Evolutionary conservation across 2,797 vertebrate genomes (phyloP), one percentile per base, ranked within the genome.

Genomic region (Yasuhikotakia modesta): DNA sequence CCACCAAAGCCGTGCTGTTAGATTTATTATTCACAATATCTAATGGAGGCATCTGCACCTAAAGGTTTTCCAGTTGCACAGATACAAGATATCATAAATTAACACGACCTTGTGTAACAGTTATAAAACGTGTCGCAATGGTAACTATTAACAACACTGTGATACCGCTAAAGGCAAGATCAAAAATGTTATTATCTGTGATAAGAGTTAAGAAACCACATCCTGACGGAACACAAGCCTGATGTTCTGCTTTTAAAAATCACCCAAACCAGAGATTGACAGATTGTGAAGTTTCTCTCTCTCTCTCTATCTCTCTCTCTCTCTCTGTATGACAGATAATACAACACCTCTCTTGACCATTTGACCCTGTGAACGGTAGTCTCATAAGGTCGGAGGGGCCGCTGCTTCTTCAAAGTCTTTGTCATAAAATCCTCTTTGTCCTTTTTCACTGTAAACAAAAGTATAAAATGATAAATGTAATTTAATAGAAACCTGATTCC

Each of bases 271-370:
- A 13, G 21, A 21, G 2, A 22, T 11, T 52, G 32, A 39, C 22
- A 46, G 5, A 55, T 27, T 77, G 39, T 79, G 72, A 53, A 52
- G 46, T 27, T 8, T 74, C 50, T n/a, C n/a, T n/a, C n/a, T n/a
- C n/a, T n/a, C n/a, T n/a, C n/a, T n/a, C n/a, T n/a, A n/a, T n/a
- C n/a, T n/a, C n/a, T n/a, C n/a, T n/a, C n/a, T n/a, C n/a, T n/a
- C n/a, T n/a, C n/a, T 46, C n/a, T 55, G 52, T 43, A 57, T 24
- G 22, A n/a, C n/a, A n/a, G n/a, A n/a, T 17, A 24, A 63, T 74
- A 74, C 27, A 12, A 52, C 63, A 86, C 85, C 85, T 86, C 79
- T 66, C 60, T 81, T 24, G 79, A 81, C 84, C 84, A 82, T 17
- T 67, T 79, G 21, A 66, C 50, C 68, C 77, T 81, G 35, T 66